Conservation (phyloP, 2,888 invertebrate species). For the Arrhopalites spinosus region DNA sequence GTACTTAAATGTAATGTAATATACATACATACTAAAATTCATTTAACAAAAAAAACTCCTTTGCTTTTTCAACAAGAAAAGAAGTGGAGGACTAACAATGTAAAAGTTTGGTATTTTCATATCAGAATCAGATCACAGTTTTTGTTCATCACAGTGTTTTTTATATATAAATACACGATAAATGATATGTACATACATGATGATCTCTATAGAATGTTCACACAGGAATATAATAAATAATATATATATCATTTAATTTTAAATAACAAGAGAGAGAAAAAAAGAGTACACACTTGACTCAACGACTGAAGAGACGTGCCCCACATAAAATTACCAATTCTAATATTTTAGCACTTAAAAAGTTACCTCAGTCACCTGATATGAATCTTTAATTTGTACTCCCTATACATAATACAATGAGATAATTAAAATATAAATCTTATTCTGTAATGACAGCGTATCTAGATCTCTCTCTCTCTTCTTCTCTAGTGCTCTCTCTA, state of each 20-base stretch:
- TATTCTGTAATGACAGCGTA: constrained; percentile 31
- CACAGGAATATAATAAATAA: no score
- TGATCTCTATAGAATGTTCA: no score
- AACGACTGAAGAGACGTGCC: background rate
- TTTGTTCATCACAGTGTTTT: no score
- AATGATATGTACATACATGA: no score
- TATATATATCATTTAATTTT: no score
- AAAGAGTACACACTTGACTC: no score
- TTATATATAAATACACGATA: no score
- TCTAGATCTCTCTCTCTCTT: constrained; percentile 16
- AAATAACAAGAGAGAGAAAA: no score
- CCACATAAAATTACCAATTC: constrained; percentile 33
- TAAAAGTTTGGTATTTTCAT: no score
- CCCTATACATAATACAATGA: constrained; percentile 20
- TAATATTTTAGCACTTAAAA: constrained; percentile 37
- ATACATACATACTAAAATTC: background rate
- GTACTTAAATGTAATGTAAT: no score
- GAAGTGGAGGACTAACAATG: background rate
- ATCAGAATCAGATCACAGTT: no score
- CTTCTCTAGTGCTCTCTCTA: background rate
- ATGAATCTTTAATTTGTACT: constrained; percentile 36
- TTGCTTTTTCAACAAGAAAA: background rate
- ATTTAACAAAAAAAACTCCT: background rate
- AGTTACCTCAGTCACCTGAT: constrained; percentile 35
- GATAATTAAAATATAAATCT: constrained; percentile 38